These are phyloP conservation scores for Sakesphorus luctuosus DNA, from an alignment of 2,113 vertebrate genomes.

Conservation along the genomic window DNA sequence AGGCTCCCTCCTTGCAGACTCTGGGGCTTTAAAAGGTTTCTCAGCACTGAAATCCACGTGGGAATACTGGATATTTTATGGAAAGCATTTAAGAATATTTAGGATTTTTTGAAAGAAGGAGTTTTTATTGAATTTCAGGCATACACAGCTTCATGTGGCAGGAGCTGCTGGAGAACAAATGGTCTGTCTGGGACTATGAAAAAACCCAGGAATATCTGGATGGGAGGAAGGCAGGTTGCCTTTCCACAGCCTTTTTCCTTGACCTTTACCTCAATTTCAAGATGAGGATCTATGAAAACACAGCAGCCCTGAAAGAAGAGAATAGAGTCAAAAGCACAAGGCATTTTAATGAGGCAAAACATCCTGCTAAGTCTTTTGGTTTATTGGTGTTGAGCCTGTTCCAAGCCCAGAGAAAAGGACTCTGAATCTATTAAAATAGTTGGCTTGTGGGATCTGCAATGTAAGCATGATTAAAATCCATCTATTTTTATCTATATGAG, in stretches of 20 bases:
- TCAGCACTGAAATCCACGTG: not conserved
- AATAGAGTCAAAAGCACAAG: not conserved
- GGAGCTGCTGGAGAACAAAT: not conserved
- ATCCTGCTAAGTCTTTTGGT: not conserved
- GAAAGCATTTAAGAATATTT: not conserved
- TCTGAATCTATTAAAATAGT: constrained; percentile 15
- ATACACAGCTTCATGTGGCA: not conserved
- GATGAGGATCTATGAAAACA: not conserved
- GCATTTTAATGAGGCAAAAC: constrained; percentile 42
- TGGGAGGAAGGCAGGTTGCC: not conserved
- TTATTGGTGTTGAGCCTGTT: constrained; percentile 17
- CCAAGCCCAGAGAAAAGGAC: constrained; percentile 29
- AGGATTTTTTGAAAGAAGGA: not conserved
- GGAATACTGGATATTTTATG: not conserved
- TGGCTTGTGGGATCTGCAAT: not conserved
- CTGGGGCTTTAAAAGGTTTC: not conserved
- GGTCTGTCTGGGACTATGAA: not conserved
- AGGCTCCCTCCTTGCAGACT: not conserved
- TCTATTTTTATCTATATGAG: not conserved
- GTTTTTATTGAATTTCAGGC: not conserved
- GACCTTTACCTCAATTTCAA: not conserved
- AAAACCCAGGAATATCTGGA: not conserved
- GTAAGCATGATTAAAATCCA: not conserved
- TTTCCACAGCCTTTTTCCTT: not conserved
- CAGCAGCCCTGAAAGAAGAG: not conserved